Evolutionary conservation across 1,140 invertebrate species (phyloP).

Genomic region (Tetramorium parvispinum): DNA sequence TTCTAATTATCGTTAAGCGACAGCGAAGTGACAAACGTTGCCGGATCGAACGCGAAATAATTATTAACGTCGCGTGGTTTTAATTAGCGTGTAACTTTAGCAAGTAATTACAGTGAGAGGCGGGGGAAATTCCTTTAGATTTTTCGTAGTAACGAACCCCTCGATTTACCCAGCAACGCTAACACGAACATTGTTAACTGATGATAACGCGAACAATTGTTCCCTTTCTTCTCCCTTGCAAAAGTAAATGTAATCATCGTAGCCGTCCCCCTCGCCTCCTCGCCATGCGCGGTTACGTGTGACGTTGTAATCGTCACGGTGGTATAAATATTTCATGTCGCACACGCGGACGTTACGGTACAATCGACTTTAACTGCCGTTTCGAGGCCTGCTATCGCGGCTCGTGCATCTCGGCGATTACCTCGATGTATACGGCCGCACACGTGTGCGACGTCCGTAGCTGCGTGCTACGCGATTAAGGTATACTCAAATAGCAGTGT

Average conservation of each 20-base stretch:
- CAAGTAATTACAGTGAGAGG: constrained; percentile 28
- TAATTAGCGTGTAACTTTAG: constrained; percentile 30
- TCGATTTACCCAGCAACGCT: constrained; percentile 28
- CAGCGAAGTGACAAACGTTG: neutral
- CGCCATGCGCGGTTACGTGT: constrained; percentile 56
- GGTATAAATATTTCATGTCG: constrained; percentile 57
- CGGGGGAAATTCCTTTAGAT: constrained; percentile 39
- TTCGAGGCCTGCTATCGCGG: constrained; percentile 54
- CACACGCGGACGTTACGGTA: constrained; percentile 41
- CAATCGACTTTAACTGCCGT: constrained; percentile 60
- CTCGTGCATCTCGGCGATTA: constrained; percentile 67
- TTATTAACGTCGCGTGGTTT: constrained; percentile 20
- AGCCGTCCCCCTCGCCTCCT: neutral
- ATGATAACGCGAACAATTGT: constrained; percentile 19
- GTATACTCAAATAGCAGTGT: constrained; percentile 2
- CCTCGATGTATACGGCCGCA: constrained; percentile 7
- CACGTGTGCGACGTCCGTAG: neutral
- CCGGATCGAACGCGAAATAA: constrained; percentile 13
- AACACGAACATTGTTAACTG: constrained; percentile 47
- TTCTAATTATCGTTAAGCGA: neutral
- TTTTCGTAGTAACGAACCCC: constrained; percentile 3
- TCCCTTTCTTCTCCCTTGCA: neutral
- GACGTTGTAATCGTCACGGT: constrained; percentile 49
- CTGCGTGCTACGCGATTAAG: constrained; percentile 27
- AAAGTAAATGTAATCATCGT: constrained; percentile 65